phyloP scores from a whole-genome alignment of 92 coral and sea anemone genomes.

The Palythoa grandis region DNA sequence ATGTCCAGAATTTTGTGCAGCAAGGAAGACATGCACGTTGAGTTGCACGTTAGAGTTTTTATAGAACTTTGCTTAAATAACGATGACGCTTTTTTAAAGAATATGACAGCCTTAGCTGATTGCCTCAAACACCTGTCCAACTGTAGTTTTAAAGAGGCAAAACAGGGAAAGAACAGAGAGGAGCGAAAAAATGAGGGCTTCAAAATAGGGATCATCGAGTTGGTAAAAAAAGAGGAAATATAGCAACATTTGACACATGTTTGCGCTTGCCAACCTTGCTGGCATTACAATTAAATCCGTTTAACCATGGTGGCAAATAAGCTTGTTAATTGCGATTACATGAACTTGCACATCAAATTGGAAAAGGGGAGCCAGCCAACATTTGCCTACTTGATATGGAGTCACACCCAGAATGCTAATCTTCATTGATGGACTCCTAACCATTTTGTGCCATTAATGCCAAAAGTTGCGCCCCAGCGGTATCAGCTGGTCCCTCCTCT shows the following conservation, averaged over 20 bases:
- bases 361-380: too few species aligned
- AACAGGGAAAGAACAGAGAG: constrained; percentile 32
- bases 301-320: constrained; percentile 33
- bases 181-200: constrained; percentile 59
- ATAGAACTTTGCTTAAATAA: constrained; percentile 70
- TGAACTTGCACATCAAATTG: too few species aligned
- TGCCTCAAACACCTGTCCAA: constrained; percentile 43
- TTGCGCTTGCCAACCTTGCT: constrained; percentile 67
- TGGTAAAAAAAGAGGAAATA: too few species aligned
- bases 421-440: constrained; percentile 19
- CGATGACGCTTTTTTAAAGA: constrained; percentile 54
- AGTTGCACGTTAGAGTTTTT: constrained; percentile 51
- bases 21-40: constrained; percentile 57
- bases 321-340: neutral
- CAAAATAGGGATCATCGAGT: constrained; percentile 55
- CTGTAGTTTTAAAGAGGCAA: constrained; percentile 68
- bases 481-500: constrained; percentile 20
- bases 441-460: constrained; percentile 16
- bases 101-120: constrained; percentile 62
- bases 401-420: constrained; percentile 15
- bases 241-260: constrained; percentile 72
- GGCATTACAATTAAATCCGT: constrained; percentile 54
- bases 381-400: constrained; percentile 21
- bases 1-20: constrained; percentile 67
- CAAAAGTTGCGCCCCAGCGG: constrained; percentile 21